Evolutionary conservation across 2,113 vertebrate genomes (phyloP), one percentile per base, ranked within the genome.

Genomic region (Eulacestoma nigropectus): DNA sequence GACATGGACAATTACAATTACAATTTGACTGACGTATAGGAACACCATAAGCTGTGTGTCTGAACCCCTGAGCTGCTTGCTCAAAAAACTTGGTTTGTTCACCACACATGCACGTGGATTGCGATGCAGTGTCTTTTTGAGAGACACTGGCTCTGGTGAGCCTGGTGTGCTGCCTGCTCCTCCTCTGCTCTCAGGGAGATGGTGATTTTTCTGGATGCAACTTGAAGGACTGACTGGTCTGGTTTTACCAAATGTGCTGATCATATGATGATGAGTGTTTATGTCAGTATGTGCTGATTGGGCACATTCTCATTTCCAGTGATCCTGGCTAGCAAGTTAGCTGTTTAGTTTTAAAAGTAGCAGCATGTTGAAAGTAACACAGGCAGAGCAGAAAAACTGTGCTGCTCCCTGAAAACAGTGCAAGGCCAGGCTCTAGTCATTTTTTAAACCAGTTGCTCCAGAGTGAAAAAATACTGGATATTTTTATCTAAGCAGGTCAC

Each of bases 401-500:
- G 15, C 69, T 59, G 25, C 19, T 87, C 60, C 26, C 52, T 26
- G 49, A 47, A 68, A 79, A 27, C 16, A 47, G 35, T 60, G 12
- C 12, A 69, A 41, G 41, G 74, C 10, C n/a, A 42, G 37, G 20
- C 47, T 84, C 22, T 18, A 82, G 56, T 37, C 1, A 52, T 74
- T 90, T 73, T 77, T 23, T 52, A 72, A 69, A 72, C 35, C 84
- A 84, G 64, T 84, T 88, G 82, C 33, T 94, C 89, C 70, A 62
- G 57, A 62, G 52, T 30, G 73, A 93, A 94, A 86, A 39, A 87
- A 67, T 64, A 53, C 30, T 26, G 74, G 64, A 10, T 95, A 94
- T 96, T 96, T 96, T 96, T 95, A 80, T 89, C 87, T 70, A 65
- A 83, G 79, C 50, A 95, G 87, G 87, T 96, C 82, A 46, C 53